These are phyloP conservation scores for Burhinus oedicnemus DNA, from an alignment of 2,113 vertebrate species.

Conservation along the genomic window DNA sequence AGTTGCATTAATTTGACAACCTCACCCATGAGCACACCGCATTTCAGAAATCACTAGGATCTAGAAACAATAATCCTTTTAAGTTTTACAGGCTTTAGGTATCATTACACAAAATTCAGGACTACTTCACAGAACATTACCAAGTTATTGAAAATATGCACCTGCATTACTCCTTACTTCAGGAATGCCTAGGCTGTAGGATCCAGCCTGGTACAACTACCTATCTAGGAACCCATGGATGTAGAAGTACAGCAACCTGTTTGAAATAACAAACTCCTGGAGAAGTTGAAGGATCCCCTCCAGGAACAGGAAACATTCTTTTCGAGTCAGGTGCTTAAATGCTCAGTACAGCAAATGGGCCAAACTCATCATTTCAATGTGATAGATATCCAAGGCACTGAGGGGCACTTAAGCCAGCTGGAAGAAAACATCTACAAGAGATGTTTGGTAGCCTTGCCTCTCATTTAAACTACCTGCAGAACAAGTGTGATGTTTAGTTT, in stretches of 20 bases:
- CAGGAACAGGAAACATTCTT: not conserved
- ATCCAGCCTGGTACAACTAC: not conserved
- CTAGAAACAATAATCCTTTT: not conserved
- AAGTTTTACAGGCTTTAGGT: not conserved
- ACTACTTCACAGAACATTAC: not conserved
- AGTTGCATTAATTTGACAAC: not conserved
- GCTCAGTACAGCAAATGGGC: not conserved
- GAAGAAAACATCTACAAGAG: not conserved
- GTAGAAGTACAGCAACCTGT: not conserved
- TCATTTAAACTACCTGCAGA: not conserved
- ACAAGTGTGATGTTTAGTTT: not conserved
- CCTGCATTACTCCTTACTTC: not conserved
- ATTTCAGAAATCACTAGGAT: not conserved
- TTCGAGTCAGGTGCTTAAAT: not conserved
- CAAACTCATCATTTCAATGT: not conserved
- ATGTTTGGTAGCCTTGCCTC: not conserved
- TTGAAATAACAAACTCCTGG: not conserved
- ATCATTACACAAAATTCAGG: not conserved
- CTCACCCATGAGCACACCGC: not conserved
- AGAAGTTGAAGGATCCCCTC: not conserved
- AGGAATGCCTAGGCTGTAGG: not conserved
- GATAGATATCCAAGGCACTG: accelerated
- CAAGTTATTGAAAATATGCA: not conserved
- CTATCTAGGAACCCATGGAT: not conserved
- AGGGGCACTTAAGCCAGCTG: not conserved